Evolutionary conservation across 2,797 vertebrate genomes (phyloP), one percentile per base, ranked within the genome.

Genomic region (Etheostoma nigrum): DNA sequence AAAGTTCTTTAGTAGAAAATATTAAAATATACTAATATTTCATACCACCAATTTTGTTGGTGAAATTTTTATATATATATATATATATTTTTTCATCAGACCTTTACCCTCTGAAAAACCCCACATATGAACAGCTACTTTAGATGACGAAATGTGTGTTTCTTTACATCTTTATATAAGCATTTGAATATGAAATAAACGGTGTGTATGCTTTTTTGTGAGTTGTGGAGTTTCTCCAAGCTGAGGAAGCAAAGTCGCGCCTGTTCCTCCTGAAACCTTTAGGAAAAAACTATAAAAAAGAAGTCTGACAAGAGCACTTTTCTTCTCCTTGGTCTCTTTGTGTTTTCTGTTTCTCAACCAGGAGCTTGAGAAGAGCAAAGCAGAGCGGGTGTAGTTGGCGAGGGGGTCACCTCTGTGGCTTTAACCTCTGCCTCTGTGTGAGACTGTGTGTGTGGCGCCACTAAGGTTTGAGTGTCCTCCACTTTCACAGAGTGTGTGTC

Each of bases 301-400:
- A 53, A 36, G 3, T 40, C 11, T 33, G 62, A 54, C 27, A 30
- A 49, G 61, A 59, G 7, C 10, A 7, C 9, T 25, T 42, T 64
- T 11, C 44, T n/a, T 67, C 47, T 51, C 2, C 21, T 49, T 33
- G 25, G 67, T 61, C 30, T 67, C 21, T n/a, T 52, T 57, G 53
- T 57, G 62, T 1, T 36, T 27, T 30, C 21, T 44, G 30, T 64
- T 36, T 64, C 59, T 90, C 54, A 91, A 48, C 59, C 75, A n/a
- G 82, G 76, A 0, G 15, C 53, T 52, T 13, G 83, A 62, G 90
- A 92, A 0, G 91, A 87, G 74, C 90, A 92, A 45, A 86, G 27
- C 42, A 76, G 42, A 2, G 54, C 16, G 9, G 78, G 52, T 9
- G 69, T 25, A 2, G 80, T 48, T 1, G 78, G 21, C 1, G 75